These are phyloP conservation scores for Clupea harengus DNA, from an alignment of 2,113 vertebrate genomes.

Conservation along the genomic window DNA sequence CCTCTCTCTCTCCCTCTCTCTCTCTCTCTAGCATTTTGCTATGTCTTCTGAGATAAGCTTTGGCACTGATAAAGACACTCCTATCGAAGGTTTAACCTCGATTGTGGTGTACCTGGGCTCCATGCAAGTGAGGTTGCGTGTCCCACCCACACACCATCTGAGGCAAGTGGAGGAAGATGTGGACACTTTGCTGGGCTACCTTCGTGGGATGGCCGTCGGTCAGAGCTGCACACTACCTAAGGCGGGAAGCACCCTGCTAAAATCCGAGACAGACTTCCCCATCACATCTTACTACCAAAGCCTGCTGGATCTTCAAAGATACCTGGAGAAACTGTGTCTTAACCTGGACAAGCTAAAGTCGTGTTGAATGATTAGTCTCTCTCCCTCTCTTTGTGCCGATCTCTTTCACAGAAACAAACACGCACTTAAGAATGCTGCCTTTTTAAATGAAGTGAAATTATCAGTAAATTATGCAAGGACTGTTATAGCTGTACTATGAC, in stretches of 20 bases:
- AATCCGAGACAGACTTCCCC: slow-evolving; percentile 31
- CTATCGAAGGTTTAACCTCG: slow-evolving; percentile 39
- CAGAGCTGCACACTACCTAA: slow-evolving; percentile 29
- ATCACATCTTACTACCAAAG: slow-evolving; percentile 36
- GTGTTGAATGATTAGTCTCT: slow-evolving; percentile 19
- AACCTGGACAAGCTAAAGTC: slow-evolving; percentile 38
- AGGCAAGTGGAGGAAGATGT: slow-evolving; percentile 39
- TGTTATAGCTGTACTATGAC: not conserved
- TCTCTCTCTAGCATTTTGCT: slow-evolving; percentile 32
- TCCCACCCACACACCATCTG: slow-evolving; percentile 23
- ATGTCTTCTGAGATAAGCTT: slow-evolving; percentile 43
- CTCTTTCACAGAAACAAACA: slow-evolving; percentile 9
- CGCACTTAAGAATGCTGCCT: not conserved
- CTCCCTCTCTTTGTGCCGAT: not conserved
- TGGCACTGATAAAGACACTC: slow-evolving; percentile 21
- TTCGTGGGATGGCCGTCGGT: slow-evolving; percentile 25
- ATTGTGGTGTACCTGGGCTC: slow-evolving; percentile 30
- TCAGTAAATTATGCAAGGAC: not conserved
- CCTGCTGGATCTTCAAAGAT: slow-evolving; percentile 39
- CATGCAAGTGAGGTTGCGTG: slow-evolving; percentile 25
- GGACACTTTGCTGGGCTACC: slow-evolving; percentile 18
- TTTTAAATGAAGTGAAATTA: not conserved
- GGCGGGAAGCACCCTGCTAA: slow-evolving; percentile 14
- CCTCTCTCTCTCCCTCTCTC: not conserved
- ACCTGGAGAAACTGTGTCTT: slow-evolving; percentile 37